Evolutionary conservation across 2,888 invertebrate genomes (phyloP), one percentile per base, ranked within the genome.

Genomic region (Yponomeuta malinellus): DNA sequence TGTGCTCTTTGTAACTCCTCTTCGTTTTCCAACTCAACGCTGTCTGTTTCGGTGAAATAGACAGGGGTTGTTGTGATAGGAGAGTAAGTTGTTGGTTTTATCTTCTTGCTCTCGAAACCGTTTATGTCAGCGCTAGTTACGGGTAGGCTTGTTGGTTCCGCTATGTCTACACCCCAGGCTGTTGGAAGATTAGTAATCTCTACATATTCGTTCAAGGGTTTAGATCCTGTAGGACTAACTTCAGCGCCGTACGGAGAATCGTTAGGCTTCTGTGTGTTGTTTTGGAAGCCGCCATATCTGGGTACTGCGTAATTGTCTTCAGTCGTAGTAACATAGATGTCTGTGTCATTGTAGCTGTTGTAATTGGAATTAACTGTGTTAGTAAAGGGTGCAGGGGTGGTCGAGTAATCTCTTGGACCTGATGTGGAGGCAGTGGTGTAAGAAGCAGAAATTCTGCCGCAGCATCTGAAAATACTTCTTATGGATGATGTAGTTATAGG

Each of bases 1-100:
- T 95, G 95, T 37, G 95, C 95, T 73, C 94, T 93, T 84, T 95
- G 95, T 64, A 95, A 82, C 80, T 94, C 93, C 78, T 95, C 95
- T 65, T 93, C 93, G 73, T 94, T 94, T 69, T 94, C 94, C 69
- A 88, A 76, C 76, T 91, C 91, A 31, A 85, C 78, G 72, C 86
- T 90, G 69, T 90, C 90, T 2, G 85, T 80, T 84, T 93, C 79
- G 76, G 93, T 78, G 76, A 87, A 81, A 83, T 88, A 83, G 75
- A 93, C 79, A 10, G 86, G 80, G 23, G 88, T 87, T 70, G 74
- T 48, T 2, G 87, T 84, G 2, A 81, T 78, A 8, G 88, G 85
- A 65, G 83, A 71, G n/a, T 74, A 72, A 12, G 83, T 81, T 2
- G 83, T 84, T 0, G 86, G 78, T 73, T 78, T 85, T 48, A 90